phyloP scores from a whole-genome alignment of 1,140 invertebrate genomes.

The Parasteatoda tepidariorum region DNA sequence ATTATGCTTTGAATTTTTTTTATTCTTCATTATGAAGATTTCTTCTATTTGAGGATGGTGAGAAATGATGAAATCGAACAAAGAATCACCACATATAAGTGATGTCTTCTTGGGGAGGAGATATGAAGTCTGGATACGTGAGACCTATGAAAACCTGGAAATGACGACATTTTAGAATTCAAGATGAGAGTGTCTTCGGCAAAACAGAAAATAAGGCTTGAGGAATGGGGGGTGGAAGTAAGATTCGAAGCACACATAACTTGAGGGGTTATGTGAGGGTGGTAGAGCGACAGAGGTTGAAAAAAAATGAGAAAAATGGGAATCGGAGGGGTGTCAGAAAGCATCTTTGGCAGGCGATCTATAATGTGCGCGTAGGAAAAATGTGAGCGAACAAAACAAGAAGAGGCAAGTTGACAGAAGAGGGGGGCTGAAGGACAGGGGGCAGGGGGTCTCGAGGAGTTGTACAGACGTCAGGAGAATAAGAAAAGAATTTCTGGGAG shows the following conservation, averaged over 20 bases:
- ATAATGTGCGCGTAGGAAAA: constrained; percentile 59
- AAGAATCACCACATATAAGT: too few relatives aligned
- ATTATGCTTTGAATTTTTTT: too few relatives aligned
- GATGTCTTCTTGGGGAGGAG: too few relatives aligned
- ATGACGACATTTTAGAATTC: constrained; percentile 50
- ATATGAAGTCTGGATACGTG: background rate
- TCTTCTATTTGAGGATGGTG: too few relatives aligned
- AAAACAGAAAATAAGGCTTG: constrained; percentile 32
- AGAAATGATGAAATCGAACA: too few relatives aligned
- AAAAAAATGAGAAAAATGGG: constrained; percentile 7
- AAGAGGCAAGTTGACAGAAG: constrained; percentile 57
- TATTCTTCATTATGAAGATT: too few relatives aligned
- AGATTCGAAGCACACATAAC: background rate
- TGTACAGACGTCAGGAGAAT: constrained; percentile 58
- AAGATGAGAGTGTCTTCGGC: constrained; percentile 51
- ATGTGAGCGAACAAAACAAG: constrained; percentile 58
- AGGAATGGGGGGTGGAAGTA: constrained; percentile 5
- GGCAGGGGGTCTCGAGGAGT: constrained; percentile 21
- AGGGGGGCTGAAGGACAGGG: background rate
- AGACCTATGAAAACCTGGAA: background rate
- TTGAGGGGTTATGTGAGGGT: constrained; percentile 2
- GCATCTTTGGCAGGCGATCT: constrained; percentile 60
- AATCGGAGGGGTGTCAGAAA: constrained; percentile 15
- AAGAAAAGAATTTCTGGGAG: constrained; percentile 59
- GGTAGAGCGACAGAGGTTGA: background rate